Evolutionary conservation across 2,888 invertebrate species (phyloP), one percentile per base, ranked within the genome.

Genomic region (Torymus aiolomorphi): DNA sequence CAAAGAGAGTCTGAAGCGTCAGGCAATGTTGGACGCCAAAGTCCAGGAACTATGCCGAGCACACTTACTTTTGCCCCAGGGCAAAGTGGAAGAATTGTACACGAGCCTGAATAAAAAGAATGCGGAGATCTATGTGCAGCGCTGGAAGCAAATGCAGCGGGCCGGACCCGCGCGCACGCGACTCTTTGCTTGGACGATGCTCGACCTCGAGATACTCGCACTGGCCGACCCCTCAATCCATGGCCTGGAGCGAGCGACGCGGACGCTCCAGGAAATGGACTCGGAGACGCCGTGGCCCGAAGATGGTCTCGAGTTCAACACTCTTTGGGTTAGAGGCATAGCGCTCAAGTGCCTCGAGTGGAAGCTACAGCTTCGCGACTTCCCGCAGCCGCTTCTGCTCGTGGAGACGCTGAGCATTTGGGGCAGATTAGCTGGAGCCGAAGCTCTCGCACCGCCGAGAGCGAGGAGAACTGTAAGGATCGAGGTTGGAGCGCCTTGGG

Each of bases 101-200:
- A 94, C 94, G 0, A 96, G 96, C 84, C 91, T 99, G 84, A 95
- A 95, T 11, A 96, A 96, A 88, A 97, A 97, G 88, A 97, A 97
- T 91, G 96, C 97, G 0, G 97, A 98, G 90, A 98, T 99, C 86
- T 99, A 99, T 91, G 96, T 99, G 78, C 97, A 98, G 90, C 92
- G 97, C 42, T 96, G 96, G 61, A 94, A 94, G 89, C 96, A 94
- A 91, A 93, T 94, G 92, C 95, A 93, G 89, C 93, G 92, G 85
- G 92, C 91, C 82, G 93, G 88, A 81, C 92, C 85, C 85, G 92
- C 94, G 59, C 91, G 96, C 62, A 95, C 95, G 0, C 92, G 96
- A 59, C 92, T 99, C 14, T 95, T 98, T 83, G 96, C 96, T 0
- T 98, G 98, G 95, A 94, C 94, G 66, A 94, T 98, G 91, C 93